These are phyloP conservation scores for Colostygia pectinataria DNA, from an alignment of 2,888 invertebrate species.

Conservation along the genomic window DNA sequence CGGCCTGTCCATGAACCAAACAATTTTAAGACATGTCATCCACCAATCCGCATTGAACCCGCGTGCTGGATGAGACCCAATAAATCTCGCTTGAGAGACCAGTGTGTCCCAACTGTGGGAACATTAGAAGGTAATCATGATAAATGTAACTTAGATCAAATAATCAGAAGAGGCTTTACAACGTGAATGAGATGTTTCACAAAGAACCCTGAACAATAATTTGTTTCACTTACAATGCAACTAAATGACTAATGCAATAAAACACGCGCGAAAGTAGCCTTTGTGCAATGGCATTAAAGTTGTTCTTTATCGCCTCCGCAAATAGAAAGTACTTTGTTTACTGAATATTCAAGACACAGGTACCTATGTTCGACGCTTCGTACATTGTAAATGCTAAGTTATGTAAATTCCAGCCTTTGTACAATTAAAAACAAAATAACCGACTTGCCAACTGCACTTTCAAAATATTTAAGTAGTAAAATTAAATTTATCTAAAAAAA, in stretches of 20 bases:
- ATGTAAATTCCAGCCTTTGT: constrained; percentile 8
- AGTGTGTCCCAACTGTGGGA: too few relatives aligned
- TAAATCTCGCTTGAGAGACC: too few relatives aligned
- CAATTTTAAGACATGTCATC: too few relatives aligned
- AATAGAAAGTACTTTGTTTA: constrained; percentile 15
- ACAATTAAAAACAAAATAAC: not conserved
- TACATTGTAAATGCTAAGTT: constrained; percentile 15
- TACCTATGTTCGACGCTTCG: constrained; percentile 9
- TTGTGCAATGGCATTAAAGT: constrained; percentile 6
- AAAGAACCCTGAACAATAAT: not conserved
- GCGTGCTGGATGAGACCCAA: too few relatives aligned
- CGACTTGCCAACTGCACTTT: not conserved
- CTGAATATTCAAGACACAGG: constrained; percentile 11
- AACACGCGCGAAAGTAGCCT: constrained; percentile 5
- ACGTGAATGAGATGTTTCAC: not conserved
- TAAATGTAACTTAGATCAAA: too few relatives aligned
- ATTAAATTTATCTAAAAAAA: not conserved
- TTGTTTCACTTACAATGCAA: not conserved
- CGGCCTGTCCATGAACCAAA: too few relatives aligned
- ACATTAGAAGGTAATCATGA: too few relatives aligned
- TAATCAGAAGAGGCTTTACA: too few relatives aligned
- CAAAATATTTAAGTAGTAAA: not conserved
- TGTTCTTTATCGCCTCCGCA: constrained; percentile 2
- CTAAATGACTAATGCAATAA: not conserved
- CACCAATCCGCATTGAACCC: too few relatives aligned